Conservation (phyloP, 2,113 vertebrate species). For the Campylomormyrus numenius region DNA sequence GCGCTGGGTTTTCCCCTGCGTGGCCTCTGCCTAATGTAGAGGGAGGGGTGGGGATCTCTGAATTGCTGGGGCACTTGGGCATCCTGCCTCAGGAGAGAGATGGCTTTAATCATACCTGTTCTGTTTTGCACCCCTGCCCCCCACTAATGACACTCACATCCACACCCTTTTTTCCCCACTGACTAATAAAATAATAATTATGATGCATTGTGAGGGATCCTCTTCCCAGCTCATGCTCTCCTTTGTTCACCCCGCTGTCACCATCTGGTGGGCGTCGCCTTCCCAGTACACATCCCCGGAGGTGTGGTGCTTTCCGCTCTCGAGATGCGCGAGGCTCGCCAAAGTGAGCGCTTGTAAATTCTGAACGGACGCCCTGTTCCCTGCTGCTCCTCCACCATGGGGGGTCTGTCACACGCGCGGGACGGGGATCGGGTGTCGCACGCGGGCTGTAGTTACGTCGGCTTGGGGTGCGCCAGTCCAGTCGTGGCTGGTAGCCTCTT, state of each 20-base stretch:
- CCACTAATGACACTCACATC: neutral
- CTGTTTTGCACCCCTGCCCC: neutral
- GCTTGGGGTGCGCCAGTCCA: neutral
- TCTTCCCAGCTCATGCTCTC: neutral
- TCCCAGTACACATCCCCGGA: neutral
- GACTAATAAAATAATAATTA: neutral
- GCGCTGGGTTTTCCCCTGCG: slow-evolving; percentile 47
- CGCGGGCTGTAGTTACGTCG: neutral
- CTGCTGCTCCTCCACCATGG: neutral
- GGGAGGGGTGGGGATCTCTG: neutral
- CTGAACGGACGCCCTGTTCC: neutral
- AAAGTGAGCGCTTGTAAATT: neutral
- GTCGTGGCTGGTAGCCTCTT: neutral
- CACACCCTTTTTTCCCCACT: neutral
- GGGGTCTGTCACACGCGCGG: neutral
- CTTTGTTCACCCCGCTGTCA: neutral
- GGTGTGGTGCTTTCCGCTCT: neutral
- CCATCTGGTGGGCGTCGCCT: neutral
- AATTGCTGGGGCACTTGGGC: neutral
- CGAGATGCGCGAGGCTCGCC: neutral
- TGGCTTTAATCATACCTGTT: neutral
- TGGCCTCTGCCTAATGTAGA: neutral
- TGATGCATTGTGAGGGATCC: neutral
- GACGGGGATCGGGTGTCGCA: neutral
- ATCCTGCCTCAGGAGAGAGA: neutral